phyloP scores from a whole-genome alignment of 2,888 invertebrate species.

The Trissolcus japonicus region DNA sequence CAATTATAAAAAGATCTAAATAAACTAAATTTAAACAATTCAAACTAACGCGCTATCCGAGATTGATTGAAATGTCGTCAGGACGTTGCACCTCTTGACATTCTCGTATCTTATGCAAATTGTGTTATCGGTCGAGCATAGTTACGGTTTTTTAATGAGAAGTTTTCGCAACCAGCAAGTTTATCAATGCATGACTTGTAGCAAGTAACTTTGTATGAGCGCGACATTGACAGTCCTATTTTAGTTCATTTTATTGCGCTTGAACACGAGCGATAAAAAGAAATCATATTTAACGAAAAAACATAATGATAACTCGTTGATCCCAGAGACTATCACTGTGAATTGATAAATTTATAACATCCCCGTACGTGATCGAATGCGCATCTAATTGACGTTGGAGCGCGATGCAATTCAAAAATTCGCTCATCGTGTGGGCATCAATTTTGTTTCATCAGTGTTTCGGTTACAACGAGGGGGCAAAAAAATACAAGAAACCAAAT shows the following conservation, averaged over 20 bases:
- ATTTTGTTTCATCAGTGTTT: background rate
- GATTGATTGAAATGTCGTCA: no score
- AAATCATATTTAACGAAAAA: background rate
- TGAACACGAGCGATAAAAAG: no score
- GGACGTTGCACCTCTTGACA: no score
- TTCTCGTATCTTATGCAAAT: no score
- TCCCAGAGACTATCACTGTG: no score
- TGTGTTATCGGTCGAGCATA: background rate
- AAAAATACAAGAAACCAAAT: conserved; percentile 70
- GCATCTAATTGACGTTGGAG: no score
- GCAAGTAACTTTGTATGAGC: conserved; percentile 14
- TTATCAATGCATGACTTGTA: conserved; percentile 14
- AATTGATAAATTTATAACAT: no score
- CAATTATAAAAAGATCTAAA: no score
- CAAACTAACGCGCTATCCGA: background rate
- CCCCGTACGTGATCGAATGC: no score
- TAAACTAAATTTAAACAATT: background rate
- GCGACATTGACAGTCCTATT: conserved; percentile 24
- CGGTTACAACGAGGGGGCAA: background rate
- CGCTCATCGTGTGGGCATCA: no score
- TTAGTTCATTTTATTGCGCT: no score
- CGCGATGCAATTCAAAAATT: no score
- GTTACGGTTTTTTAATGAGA: conserved; percentile 7
- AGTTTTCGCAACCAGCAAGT: background rate
- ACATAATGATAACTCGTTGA: conserved; percentile 13